A percentile compares a stretch with the other conserved stretches of the same genome.
Conservation (phyloP, 2,888 invertebrate species). For the Patella pellucida region DNA sequence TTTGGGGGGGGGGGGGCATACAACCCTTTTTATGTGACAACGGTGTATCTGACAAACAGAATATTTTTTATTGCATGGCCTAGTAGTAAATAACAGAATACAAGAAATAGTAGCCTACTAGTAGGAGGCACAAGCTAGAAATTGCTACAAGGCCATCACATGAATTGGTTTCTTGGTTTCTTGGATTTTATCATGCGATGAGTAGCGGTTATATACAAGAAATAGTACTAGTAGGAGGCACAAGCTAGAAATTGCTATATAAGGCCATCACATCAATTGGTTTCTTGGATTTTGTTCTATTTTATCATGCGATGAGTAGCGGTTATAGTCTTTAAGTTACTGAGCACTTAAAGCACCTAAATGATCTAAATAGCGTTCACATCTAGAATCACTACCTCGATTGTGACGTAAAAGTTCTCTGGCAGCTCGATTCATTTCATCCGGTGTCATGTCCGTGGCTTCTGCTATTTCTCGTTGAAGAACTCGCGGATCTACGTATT, state of each 20-base stretch:
- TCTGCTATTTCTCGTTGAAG: slow-evolving; percentile 97
- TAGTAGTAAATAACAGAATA: no score
- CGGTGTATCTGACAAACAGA: no score
- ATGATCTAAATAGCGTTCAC: slow-evolving; percentile 58
- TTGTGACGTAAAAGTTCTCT: slow-evolving; percentile 79
- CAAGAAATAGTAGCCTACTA: no score
- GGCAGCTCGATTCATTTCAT: slow-evolving; percentile 96
- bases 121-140: no score
- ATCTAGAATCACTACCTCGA: slow-evolving; percentile 15
- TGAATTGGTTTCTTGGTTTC: slow-evolving; percentile 57
- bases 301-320: slow-evolving; percentile 57
- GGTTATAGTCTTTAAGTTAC: slow-evolving; percentile 67
- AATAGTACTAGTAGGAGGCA: no score
- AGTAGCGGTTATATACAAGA: slow-evolving; percentile 65
- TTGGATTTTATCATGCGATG: slow-evolving; percentile 45
- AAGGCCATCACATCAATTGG: slow-evolving; percentile 57
- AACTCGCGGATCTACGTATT: slow-evolving; percentile 94
- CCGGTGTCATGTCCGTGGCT: slow-evolving; percentile 94
- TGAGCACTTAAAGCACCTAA: slow-evolving; percentile 62
- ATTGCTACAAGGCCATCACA: slow-evolving; percentile 63
- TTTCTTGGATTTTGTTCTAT: slow-evolving; percentile 42
- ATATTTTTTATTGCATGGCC: no score
- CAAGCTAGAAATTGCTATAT: slow-evolving; percentile 48
- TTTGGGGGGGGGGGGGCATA: no score
- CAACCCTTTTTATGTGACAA: no score